Evolutionary conservation across 1,140 invertebrate species (phyloP), one percentile per base, ranked within the genome.

Genomic region (Drusus annulatus): DNA sequence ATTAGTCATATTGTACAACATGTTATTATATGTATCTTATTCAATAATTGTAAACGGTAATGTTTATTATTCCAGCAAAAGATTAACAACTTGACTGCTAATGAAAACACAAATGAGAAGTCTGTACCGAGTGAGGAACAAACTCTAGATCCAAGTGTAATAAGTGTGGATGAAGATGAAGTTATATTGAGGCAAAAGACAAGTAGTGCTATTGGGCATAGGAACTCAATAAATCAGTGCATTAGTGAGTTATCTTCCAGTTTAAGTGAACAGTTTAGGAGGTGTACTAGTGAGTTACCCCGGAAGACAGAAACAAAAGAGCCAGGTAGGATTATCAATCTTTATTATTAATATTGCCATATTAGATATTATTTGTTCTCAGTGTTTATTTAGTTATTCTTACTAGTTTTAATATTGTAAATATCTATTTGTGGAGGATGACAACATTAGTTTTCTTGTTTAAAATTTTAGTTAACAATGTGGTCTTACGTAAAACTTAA

Each of bases 161-260:
- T 36, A 36, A 63, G 69, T 76, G 56, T 77, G 10, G 89, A 90
- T 36, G 85, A 84, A 75, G 87, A 89, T 79, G 87, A 88, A 77
- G 88, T 90, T 31, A 87, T 87, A 80, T 81, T 89, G 16, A 86
- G 89, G 78, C 86, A 83, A 25, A 90, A 88, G 69, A 85, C 86
- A 19, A 63, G 65, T 62, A 63, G 60, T 51, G 25, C 58, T 13
- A 81, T 86, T 21, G 87, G 86, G 21, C 87, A 89, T 75, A 87
- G 90, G 60, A 91, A 87, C 86, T 90, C 91, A 2, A 90, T 92
- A 0, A 91, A 92, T 80, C 92, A 93, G 86, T 93, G 93, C 84
- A 92, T 94, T 78, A 93, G 89, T 80, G 93, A 94, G 85, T 84
- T 94, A 80, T 93, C 92, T 28, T 91, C 91, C n/a, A 89, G 88